Evolutionary conservation across 92 coral and sea anemone species (phyloP).

Genomic region (Plumapathes pennacea): DNA sequence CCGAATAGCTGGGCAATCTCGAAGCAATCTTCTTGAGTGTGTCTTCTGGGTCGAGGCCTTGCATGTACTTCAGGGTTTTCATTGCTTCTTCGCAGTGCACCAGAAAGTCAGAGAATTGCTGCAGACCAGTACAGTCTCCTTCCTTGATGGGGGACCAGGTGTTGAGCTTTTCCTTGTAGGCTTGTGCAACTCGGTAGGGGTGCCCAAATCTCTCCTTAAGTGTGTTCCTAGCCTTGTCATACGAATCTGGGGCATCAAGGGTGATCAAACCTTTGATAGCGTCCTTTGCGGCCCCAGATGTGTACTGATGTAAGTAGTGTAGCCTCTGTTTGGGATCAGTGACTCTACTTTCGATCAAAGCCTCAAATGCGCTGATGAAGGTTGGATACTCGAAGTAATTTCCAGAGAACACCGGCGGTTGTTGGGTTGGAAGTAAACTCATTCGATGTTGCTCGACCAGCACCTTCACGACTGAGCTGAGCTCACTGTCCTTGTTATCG

Average conservation of each 20-base stretch:
- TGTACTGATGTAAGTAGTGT: constrained; percentile 30
- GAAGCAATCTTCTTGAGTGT: constrained; percentile 5
- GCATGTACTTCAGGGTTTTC: constrained; percentile 38
- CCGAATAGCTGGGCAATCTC: constrained; percentile 13
- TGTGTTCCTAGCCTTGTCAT: constrained; percentile 31
- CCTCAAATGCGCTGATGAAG: constrained; percentile 32
- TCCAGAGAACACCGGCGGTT: constrained; percentile 45
- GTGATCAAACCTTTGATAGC: constrained; percentile 33
- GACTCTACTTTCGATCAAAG: constrained; percentile 28
- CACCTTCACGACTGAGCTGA: constrained; percentile 20
- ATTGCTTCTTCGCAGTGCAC: constrained; percentile 41
- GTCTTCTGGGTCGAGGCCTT: constrained; percentile 34
- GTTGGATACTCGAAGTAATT: constrained; percentile 21
- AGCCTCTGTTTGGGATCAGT: constrained; percentile 26
- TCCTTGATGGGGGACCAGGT: constrained; percentile 35
- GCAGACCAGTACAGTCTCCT: constrained; percentile 12
- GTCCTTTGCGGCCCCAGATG: constrained; percentile 46
- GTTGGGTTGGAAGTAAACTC: constrained; percentile 31
- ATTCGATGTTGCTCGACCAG: constrained; percentile 21
- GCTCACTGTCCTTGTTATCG: constrained; percentile 8
- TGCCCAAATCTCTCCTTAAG: constrained; percentile 45
- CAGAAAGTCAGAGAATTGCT: constrained; percentile 27
- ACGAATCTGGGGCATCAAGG: constrained; percentile 38
- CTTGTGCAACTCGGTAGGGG: constrained; percentile 40
- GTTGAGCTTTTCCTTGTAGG: constrained; percentile 28